phyloP scores from a whole-genome alignment of 1,140 invertebrate genomes.

The Hetaerina americana region DNA sequence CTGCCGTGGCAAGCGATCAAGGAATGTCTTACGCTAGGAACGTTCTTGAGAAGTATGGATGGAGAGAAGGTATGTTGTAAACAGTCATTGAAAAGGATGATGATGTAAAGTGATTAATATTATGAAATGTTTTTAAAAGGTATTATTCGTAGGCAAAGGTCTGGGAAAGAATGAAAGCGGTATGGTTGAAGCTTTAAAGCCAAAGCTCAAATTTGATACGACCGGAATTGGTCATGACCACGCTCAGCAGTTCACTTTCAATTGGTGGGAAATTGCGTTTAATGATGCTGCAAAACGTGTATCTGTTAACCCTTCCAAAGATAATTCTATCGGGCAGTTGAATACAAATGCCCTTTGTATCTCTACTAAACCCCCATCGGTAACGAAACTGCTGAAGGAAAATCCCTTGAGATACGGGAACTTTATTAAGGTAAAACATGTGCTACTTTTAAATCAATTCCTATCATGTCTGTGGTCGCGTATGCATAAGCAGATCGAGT shows the following conservation, averaged over 20 bases:
- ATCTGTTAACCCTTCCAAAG: slow-evolving; percentile 26
- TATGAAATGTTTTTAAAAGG: slow-evolving; percentile 15
- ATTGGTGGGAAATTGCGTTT: slow-evolving; percentile 70
- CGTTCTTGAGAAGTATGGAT: slow-evolving; percentile 49
- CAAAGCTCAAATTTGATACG: slow-evolving; percentile 62
- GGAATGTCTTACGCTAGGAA: slow-evolving; percentile 41
- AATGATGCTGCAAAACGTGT: slow-evolving; percentile 59
- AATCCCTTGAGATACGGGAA: slow-evolving; percentile 32
- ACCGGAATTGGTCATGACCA: slow-evolving; percentile 61
- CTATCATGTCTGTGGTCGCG: no score
- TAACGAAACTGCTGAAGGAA: slow-evolving; percentile 30
- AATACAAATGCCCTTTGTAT: slow-evolving; percentile 32
- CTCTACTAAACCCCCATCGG: slow-evolving; percentile 31
- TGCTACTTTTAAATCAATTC: no score
- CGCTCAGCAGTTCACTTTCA: slow-evolving; percentile 52
- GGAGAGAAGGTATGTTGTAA: slow-evolving; percentile 42
- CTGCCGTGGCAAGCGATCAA: no score
- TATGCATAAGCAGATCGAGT: no score
- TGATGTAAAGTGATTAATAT: slow-evolving; percentile 10
- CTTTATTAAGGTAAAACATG: slow-evolving; percentile 46
- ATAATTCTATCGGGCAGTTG: slow-evolving; percentile 25
- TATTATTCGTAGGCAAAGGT: slow-evolving; percentile 76
- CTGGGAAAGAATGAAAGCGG: slow-evolving; percentile 64
- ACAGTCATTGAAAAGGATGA: slow-evolving; percentile 2
- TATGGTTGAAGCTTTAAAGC: slow-evolving; percentile 55